Base-by-base conservation (phyloP, 1,140 invertebrate genomes). In the Oreohelix idahoensis region DNA sequence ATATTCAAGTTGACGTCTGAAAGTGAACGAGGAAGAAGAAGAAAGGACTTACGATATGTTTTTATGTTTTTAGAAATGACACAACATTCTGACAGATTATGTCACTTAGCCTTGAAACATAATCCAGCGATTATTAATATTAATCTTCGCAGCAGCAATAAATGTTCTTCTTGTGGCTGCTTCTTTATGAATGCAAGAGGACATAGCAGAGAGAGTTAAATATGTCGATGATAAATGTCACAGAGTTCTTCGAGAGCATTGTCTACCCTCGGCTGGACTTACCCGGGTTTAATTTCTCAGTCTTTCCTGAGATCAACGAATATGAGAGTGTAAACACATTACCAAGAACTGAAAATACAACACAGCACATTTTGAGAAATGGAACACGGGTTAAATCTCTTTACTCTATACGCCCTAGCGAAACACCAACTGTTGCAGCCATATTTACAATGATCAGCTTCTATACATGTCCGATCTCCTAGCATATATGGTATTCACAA, bases 401-500 rank as follows among this genome's bases (percentile, higher is more conserved):
- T 13, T n/a, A 32, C 1, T 1, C 1, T 0, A 2, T 35, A 8
- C 32, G 1, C 39, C 10, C 36, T 0, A 73, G 36, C 2, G 42
- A 17, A 45, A n/a, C 1, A 11, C 13, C 53, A 2, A 45, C 2
- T 1, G 36, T 49, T 15, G 13, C 20, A 15, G 10, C 35, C 29
- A 5, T 36, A 5, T 32, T 80, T 17, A 10, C 20, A 0, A 36
- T n/a, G 29, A 8, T 86, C 10, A 81, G 63, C 35, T 84, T 70
- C 76, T 90, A 90, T 51, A 74, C 76, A 0, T 86, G 84, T 36
- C 94, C 94, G 95, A 95, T 81, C 76, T 94, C 0, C 66, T 95
- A 2, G 93, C 93, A 1, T 94, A 94, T 85, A 84, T 94, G 0
- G 94, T 95, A 0, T 95, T 95, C 83, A 87, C 94, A 0, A 93